Percentiles rank a stretch among this genome's conserved stretches.
These are phyloP conservation scores for Paramisgurnus dabryanus DNA, from an alignment of 2,113 vertebrate species.

Conservation along the genomic window DNA sequence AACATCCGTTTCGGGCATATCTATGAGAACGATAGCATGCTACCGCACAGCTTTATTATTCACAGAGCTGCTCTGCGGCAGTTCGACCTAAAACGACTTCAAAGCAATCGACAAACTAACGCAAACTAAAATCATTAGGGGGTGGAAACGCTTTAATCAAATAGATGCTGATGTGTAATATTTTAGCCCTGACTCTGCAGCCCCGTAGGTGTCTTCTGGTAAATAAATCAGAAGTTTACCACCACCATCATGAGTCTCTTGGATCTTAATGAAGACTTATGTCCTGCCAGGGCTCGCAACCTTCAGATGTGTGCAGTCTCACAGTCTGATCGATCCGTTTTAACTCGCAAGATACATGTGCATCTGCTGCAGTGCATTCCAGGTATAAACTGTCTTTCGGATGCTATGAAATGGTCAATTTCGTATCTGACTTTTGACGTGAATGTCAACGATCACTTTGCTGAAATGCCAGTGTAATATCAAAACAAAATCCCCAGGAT, in stretches of 20 bases:
- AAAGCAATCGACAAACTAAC: constrained; percentile 7
- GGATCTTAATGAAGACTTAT: not conserved
- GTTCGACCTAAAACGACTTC: constrained; percentile 25
- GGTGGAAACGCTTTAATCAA: constrained; percentile 1
- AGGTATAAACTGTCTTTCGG: constrained; percentile 2
- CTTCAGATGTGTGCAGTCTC: constrained; percentile 12
- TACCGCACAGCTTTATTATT: not conserved
- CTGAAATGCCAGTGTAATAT: not conserved
- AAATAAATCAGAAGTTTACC: constrained; percentile 13
- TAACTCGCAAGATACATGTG: not conserved
- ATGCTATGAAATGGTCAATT: constrained; percentile 44
- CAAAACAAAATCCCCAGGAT: not conserved
- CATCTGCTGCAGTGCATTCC: not conserved
- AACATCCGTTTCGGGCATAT: constrained; percentile 8
- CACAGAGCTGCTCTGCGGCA: not conserved
- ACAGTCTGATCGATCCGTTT: not conserved
- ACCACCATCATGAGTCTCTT: not conserved
- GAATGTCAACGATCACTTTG: not conserved
- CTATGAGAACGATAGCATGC: not conserved
- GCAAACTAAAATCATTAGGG: constrained; percentile 33
- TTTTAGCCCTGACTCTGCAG: constrained; percentile 22
- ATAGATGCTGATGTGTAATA: constrained; percentile 22
- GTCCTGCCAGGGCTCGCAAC: constrained; percentile 2
- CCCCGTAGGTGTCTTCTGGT: constrained; percentile 2
- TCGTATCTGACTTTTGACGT: constrained; percentile 56